Percentiles rank a stretch among this genome's conserved stretches.
These are phyloP conservation scores for Ellobius talpinus DNA, from an alignment of 2,113 vertebrate species.

Conservation along the genomic window DNA sequence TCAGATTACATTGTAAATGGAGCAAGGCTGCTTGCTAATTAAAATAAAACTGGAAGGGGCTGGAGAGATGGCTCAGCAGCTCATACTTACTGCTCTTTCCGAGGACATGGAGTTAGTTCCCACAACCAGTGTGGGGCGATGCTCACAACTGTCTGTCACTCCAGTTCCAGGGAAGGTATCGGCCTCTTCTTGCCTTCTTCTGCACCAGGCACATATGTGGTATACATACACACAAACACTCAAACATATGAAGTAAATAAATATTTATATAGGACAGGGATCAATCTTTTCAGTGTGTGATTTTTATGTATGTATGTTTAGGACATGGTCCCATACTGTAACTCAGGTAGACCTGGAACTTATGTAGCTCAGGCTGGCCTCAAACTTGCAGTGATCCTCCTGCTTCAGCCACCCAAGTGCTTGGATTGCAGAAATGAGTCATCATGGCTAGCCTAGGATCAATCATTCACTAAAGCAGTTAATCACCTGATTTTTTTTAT, in stretches of 20 bases:
- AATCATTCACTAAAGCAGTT: constrained; percentile 54
- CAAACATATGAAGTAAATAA: neutral
- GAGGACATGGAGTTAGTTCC: neutral
- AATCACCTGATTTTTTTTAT: no score
- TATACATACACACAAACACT: neutral
- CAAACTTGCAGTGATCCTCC: neutral
- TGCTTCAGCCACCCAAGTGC: neutral
- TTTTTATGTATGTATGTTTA: neutral
- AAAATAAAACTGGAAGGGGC: constrained; percentile 23
- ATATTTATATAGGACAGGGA: neutral
- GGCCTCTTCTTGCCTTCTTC: neutral
- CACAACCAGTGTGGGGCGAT: neutral
- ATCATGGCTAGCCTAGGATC: neutral
- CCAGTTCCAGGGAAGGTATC: neutral
- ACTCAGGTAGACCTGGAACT: neutral
- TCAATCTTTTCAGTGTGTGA: neutral
- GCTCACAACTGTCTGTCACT: neutral
- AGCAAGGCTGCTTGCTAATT: constrained; percentile 42
- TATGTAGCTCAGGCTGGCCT: neutral
- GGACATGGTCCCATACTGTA: neutral
- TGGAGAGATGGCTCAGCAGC: neutral
- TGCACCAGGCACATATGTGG: neutral
- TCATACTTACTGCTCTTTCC: neutral
- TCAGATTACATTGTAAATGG: constrained; percentile 4
- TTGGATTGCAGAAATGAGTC: neutral